These are phyloP conservation scores for Vanessa cardui DNA, from an alignment of 2,888 invertebrate species.

Conservation along the genomic window DNA sequence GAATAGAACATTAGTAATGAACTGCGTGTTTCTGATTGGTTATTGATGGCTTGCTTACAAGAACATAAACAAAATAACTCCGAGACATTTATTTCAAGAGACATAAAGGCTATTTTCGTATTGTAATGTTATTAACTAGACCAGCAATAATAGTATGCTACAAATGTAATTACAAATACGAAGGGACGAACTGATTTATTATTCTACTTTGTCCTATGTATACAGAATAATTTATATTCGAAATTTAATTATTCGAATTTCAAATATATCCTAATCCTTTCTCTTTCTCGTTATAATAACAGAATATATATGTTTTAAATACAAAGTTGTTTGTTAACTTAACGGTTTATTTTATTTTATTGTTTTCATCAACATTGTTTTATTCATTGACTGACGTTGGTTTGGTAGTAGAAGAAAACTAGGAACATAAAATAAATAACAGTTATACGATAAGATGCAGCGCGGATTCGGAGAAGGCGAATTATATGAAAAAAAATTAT, in stretches of 20 bases:
- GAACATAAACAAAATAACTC: background rate
- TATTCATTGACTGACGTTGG: too few species aligned
- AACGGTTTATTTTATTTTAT: background rate
- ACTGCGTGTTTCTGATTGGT: conserved; percentile 17
- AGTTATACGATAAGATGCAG: too few species aligned
- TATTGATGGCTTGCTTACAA: conserved; percentile 6
- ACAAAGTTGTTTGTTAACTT: too few species aligned
- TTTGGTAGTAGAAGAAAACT: too few species aligned
- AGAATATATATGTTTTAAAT: background rate
- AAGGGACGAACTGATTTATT: conserved; percentile 37
- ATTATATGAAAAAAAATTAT: too few species aligned
- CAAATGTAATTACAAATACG: conserved; percentile 28
- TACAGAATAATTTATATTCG: conserved; percentile 35
- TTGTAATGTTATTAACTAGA: background rate
- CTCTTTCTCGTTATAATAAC: background rate
- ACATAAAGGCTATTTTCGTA: conserved; percentile 14
- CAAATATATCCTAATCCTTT: background rate
- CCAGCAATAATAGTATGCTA: conserved; percentile 18
- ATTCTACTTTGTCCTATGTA: conserved; percentile 33
- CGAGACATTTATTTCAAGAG: conserved; percentile 1
- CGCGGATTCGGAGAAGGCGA: too few species aligned
- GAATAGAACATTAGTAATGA: conserved; percentile 18
- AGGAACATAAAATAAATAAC: too few species aligned
- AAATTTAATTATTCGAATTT: conserved; percentile 26
- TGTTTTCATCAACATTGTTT: too few species aligned